phyloP scores from a whole-genome alignment of 2,888 invertebrate species.

The Petrophora chlorosata region DNA sequence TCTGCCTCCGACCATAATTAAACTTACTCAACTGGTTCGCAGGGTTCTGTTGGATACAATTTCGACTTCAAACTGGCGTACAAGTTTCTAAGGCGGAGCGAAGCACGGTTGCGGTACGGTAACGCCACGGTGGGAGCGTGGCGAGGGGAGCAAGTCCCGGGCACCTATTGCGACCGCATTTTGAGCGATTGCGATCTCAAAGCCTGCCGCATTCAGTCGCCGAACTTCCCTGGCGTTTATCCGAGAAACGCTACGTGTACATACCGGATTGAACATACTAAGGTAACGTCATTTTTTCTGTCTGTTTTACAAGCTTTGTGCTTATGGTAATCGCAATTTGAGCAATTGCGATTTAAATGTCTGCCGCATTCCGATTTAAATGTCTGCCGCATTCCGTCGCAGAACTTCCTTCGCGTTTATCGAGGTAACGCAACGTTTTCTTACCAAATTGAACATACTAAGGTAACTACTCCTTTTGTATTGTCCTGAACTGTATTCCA shows the following conservation, averaged over 20 bases:
- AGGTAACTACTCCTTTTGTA: too few relatives aligned
- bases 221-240: slow-evolving; percentile 95
- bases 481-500: too few relatives aligned
- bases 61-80: slow-evolving; percentile 93
- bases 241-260: slow-evolving; percentile 93
- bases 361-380: too few relatives aligned
- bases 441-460: too few relatives aligned
- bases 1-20: slow-evolving; percentile 30
- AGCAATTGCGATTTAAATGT: too few relatives aligned
- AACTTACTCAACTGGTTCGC: slow-evolving; percentile 45
- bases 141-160: slow-evolving; percentile 89
- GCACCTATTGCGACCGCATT: slow-evolving; percentile 91
- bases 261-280: slow-evolving; percentile 87
- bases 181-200: slow-evolving; percentile 89
- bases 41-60: slow-evolving; percentile 89
- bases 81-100: slow-evolving; percentile 90
- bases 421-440: too few relatives aligned
- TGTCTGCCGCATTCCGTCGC: too few relatives aligned
- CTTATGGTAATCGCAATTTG: too few relatives aligned
- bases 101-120: slow-evolving; percentile 90
- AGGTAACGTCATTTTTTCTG: slow-evolving; percentile 53
- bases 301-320: too few relatives aligned
- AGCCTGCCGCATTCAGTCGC: slow-evolving; percentile 91
- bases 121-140: slow-evolving; percentile 88
- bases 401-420: too few relatives aligned